Percentiles rank a stretch among this genome's conserved stretches.
Conservation (phyloP, 2,113 vertebrate species). For the Myodes glareolus region DNA sequence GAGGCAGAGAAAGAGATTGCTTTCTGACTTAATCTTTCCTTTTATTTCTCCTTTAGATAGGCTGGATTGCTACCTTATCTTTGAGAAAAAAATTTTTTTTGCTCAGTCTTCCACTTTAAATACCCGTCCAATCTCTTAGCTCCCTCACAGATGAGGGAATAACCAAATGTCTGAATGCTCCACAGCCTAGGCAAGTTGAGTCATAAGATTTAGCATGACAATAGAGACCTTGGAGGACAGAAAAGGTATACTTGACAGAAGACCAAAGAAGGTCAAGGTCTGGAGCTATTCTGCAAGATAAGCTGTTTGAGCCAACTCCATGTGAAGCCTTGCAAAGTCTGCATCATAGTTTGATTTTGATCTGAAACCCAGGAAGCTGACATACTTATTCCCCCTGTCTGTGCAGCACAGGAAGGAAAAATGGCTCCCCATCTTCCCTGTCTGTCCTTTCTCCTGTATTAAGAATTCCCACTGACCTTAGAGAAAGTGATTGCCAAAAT, state of each 20-base stretch:
- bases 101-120: not conserved
- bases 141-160: not conserved
- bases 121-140: not conserved
- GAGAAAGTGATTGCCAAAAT: fast-evolving
- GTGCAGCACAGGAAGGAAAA: not conserved
- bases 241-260: not conserved
- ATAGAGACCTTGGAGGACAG: not conserved
- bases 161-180: not conserved
- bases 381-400: not conserved
- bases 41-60: not conserved
- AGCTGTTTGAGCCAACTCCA: fast-evolving
- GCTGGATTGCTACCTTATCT: fast-evolving
- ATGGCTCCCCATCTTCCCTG: not conserved
- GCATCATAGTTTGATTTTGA: not conserved
- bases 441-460: not conserved
- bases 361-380: not conserved
- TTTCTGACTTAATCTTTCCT: not conserved
- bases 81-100: not conserved
- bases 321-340: not conserved
- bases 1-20: not conserved
- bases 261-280: not conserved
- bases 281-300: not conserved
- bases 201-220: not conserved
- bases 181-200: not conserved
- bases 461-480: not conserved